Conservation (phyloP, 2,113 vertebrate species). For the Dicentrarchus labrax region DNA sequence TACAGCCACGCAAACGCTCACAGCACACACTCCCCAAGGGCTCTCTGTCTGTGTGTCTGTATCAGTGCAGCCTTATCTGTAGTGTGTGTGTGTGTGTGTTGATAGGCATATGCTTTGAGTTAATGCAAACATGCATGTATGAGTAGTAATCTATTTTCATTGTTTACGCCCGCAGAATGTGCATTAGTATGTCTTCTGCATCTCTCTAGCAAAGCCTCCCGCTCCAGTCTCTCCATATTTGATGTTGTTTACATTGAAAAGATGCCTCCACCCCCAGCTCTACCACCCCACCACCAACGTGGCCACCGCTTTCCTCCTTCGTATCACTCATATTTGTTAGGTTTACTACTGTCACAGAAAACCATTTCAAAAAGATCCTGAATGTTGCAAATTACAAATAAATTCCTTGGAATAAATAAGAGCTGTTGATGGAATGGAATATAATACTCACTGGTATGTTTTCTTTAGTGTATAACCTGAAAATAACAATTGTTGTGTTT, state of each 20-base stretch:
- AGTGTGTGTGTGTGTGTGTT: constrained; percentile 4
- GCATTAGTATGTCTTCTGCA: background rate
- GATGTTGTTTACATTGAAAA: background rate
- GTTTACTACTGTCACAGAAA: background rate
- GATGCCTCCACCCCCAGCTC: background rate
- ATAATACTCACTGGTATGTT: too few species aligned
- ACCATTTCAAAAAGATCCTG: background rate
- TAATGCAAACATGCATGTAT: constrained; percentile 17
- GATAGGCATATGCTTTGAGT: constrained; percentile 34
- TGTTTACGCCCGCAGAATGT: constrained; percentile 52
- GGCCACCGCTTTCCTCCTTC: background rate
- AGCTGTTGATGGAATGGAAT: too few species aligned
- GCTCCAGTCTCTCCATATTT: background rate
- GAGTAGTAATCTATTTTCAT: constrained; percentile 12
- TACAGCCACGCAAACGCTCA: constrained; percentile 43
- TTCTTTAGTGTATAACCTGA: too few species aligned
- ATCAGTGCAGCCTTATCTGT: constrained; percentile 24
- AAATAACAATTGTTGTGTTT: too few species aligned
- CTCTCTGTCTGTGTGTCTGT: constrained; percentile 51
- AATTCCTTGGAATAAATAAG: background rate
- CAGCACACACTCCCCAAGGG: constrained; percentile 39
- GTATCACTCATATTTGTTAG: background rate
- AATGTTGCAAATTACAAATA: background rate
- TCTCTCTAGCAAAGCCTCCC: background rate
- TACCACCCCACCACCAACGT: background rate